phyloP scores from a whole-genome alignment of 2,888 invertebrate genomes.

The Acronicta psi region DNA sequence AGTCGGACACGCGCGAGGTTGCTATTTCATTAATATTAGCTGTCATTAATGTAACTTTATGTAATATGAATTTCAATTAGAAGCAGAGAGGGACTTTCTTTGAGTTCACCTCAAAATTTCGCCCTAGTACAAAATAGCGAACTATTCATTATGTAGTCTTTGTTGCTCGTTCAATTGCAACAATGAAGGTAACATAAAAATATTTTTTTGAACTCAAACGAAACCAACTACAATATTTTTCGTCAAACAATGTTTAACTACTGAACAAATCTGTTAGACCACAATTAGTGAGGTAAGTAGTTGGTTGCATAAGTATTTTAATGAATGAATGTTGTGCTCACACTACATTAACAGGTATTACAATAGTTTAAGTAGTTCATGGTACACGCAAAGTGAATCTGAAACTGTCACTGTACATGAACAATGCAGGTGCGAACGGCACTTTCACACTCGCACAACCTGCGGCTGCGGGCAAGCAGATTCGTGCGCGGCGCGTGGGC shows the following conservation, averaged over 20 bases:
- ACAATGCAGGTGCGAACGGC: conserved; percentile 73
- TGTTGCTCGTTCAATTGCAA: conserved; percentile 25
- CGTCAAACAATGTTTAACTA: too few species aligned
- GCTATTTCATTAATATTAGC: conserved; percentile 30
- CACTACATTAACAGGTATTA: conserved; percentile 42
- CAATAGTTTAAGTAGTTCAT: conserved; percentile 66
- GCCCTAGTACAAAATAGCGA: conserved; percentile 29
- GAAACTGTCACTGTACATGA: conserved; percentile 72
- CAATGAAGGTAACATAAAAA: conserved; percentile 4
- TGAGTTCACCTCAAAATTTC: conserved; percentile 24
- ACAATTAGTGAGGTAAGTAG: not conserved
- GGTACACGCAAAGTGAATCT: conserved; percentile 76
- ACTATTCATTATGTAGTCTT: conserved; percentile 29
- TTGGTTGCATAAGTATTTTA: conserved; percentile 15
- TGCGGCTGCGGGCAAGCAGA: conserved; percentile 48
- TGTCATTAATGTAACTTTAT: conserved; percentile 40
- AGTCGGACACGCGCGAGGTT: conserved; percentile 53
- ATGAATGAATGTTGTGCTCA: conserved; percentile 23
- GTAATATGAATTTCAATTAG: conserved; percentile 45
- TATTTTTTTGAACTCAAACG: conserved; percentile 1
- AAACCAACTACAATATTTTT: conserved; percentile 5
- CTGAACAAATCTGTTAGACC: not conserved
- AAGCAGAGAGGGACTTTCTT: conserved; percentile 22
- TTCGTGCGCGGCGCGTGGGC: conserved; percentile 30
- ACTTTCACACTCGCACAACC: conserved; percentile 79